Conservation (phyloP, 2,797 vertebrate species). For the Simalia tracyae region DNA sequence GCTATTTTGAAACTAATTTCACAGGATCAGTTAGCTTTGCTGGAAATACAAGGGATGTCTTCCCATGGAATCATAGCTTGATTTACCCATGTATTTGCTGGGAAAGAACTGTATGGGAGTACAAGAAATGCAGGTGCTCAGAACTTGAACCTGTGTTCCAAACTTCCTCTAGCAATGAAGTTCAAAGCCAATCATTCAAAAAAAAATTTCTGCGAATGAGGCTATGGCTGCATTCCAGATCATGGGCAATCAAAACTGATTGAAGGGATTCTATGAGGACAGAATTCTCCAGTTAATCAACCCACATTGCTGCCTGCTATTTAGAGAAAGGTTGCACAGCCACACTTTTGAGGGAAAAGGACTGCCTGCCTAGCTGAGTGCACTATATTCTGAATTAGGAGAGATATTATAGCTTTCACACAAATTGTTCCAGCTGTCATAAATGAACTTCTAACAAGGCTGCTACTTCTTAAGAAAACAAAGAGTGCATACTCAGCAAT, state of each 20-base stretch:
- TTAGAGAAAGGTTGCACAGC: background rate
- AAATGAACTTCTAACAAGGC: background rate
- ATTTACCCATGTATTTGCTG: background rate
- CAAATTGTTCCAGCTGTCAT: background rate
- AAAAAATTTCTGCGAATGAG: background rate
- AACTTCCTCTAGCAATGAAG: background rate
- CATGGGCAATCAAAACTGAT: slow-evolving; percentile 2
- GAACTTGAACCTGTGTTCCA: background rate
- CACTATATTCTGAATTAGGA: background rate
- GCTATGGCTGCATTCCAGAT: background rate
- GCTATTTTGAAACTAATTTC: background rate
- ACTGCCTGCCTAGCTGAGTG: background rate
- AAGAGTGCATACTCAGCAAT: background rate
- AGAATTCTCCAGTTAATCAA: background rate
- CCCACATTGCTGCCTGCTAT: background rate
- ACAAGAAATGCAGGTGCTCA: background rate
- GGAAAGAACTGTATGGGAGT: background rate
- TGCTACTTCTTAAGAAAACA: background rate
- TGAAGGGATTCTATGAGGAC: background rate
- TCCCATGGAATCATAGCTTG: background rate
- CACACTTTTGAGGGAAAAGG: background rate
- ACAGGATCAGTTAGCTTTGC: background rate
- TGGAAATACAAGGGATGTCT: background rate
- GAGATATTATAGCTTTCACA: background rate
- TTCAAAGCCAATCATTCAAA: background rate